These are phyloP conservation scores for Hyaena hyaena DNA, from an alignment of 2,113 vertebrate genomes.

Conservation along the genomic window DNA sequence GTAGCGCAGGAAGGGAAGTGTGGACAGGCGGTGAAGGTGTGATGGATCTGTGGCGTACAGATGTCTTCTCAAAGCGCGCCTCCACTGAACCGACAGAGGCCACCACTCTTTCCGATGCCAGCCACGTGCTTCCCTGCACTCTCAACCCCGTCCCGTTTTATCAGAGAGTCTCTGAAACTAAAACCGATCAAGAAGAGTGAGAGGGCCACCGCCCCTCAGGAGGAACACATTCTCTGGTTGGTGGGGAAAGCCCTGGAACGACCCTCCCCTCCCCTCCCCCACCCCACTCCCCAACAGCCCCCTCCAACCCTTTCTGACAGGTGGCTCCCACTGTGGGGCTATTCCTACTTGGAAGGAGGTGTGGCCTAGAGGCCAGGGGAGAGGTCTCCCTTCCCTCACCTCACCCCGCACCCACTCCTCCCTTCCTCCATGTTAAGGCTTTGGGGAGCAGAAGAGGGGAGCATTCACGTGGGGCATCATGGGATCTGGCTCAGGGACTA, in stretches of 20 bases:
- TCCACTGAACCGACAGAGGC: background rate
- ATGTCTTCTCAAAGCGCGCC: background rate
- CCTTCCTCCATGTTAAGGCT: background rate
- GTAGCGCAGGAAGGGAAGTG: background rate
- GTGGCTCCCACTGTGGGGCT: background rate
- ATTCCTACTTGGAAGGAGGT: background rate
- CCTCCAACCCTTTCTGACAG: background rate
- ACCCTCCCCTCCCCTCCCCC: background rate
- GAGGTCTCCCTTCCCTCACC: background rate
- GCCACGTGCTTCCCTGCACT: background rate
- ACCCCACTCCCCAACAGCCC: too few species aligned
- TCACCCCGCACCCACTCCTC: too few species aligned
- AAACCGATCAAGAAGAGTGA: background rate
- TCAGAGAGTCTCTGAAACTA: background rate
- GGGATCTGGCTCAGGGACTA: background rate
- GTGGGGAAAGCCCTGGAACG: background rate
- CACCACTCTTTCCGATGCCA: background rate
- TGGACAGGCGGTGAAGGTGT: background rate
- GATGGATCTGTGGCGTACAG: background rate
- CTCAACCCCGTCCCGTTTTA: background rate
- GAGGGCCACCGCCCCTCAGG: background rate
- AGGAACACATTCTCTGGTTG: background rate
- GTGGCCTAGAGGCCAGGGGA: background rate
- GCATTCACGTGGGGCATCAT: too few species aligned
- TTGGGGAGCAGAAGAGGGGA: background rate